Percentiles rank a stretch among this genome's conserved stretches.
Evolutionary conservation across 2,888 invertebrate genomes (phyloP).

Genomic region (Unio pictorum): DNA sequence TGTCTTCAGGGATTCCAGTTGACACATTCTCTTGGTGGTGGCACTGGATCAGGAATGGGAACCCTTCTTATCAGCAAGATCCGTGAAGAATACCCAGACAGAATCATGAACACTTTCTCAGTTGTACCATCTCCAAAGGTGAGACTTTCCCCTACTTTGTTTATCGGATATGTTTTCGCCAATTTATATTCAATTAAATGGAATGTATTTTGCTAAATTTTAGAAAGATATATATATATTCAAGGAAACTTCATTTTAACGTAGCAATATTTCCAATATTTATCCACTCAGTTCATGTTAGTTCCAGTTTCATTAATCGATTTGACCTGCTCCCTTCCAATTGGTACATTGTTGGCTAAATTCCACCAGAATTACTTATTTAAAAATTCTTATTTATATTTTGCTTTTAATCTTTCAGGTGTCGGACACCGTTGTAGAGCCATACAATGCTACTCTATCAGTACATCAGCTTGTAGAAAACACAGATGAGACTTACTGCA

Average conservation of each 20-base stretch:
- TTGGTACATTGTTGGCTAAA: no score
- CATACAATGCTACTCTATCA: constrained; percentile 90
- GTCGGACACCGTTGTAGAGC: constrained; percentile 81
- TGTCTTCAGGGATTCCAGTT: constrained; percentile 69
- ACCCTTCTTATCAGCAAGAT: no score
- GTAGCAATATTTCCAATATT: background rate
- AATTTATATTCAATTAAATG: background rate
- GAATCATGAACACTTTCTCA: constrained; percentile 81
- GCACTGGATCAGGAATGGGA: no score
- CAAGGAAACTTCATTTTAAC: background rate
- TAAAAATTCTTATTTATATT: background rate
- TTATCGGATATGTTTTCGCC: background rate
- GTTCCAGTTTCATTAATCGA: background rate
- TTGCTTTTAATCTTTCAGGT: constrained; percentile 71
- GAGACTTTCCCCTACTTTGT: background rate
- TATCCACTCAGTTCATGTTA: background rate
- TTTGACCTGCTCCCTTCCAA: no score
- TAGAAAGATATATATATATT: background rate
- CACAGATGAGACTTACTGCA: constrained; percentile 91
- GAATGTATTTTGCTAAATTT: no score
- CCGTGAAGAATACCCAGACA: no score
- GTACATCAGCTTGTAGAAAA: constrained; percentile 81
- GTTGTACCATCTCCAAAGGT: constrained; percentile 89
- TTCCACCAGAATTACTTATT: no score
- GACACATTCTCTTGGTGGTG: constrained; percentile 73